These are phyloP conservation scores for Nephrotoma flavescens DNA, from an alignment of 2,888 invertebrate species.

Conservation along the genomic window DNA sequence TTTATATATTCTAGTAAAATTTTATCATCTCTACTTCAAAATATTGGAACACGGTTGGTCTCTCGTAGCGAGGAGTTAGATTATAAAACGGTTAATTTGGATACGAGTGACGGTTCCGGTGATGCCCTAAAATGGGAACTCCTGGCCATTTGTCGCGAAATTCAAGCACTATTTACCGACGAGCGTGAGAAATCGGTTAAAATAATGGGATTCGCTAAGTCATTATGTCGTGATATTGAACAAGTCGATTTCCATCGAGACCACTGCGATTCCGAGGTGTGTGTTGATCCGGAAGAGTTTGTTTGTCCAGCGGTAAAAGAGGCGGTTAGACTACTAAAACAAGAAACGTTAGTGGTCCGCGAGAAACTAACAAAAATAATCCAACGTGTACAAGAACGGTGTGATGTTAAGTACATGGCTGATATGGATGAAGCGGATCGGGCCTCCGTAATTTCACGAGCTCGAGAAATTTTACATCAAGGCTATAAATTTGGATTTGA, in stretches of 20 bases:
- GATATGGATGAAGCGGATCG: constrained; percentile 35
- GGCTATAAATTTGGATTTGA: constrained; percentile 86
- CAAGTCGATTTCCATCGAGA: constrained; percentile 35
- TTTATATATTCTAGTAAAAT: constrained; percentile 21
- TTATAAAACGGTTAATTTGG: constrained; percentile 22
- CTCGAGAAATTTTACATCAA: constrained; percentile 67
- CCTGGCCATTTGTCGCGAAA: constrained; percentile 51
- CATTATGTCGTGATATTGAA: constrained; percentile 50
- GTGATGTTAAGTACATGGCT: constrained; percentile 23
- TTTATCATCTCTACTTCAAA: constrained; percentile 33
- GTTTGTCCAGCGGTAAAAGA: constrained; percentile 42
- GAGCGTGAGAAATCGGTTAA: constrained; percentile 67
- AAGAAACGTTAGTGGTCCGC: constrained; percentile 27
- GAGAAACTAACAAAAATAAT: constrained; percentile 32
- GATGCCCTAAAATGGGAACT: constrained; percentile 27
- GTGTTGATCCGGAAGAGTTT: constrained; percentile 31
- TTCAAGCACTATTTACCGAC: constrained; percentile 63
- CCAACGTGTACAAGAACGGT: constrained; percentile 25
- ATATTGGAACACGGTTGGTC: constrained; percentile 34
- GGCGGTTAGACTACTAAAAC: constrained; percentile 44
- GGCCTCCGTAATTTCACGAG: constrained; percentile 43
- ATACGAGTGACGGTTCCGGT: constrained; percentile 21
- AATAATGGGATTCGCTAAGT: constrained; percentile 67
- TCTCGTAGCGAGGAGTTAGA: constrained; percentile 33
- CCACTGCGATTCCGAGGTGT: constrained; percentile 28